Percentiles rank a stretch among this genome's conserved stretches.
These are phyloP conservation scores for Phaonia tiefii DNA, from an alignment of 2,888 invertebrate species.

Conservation along the genomic window DNA sequence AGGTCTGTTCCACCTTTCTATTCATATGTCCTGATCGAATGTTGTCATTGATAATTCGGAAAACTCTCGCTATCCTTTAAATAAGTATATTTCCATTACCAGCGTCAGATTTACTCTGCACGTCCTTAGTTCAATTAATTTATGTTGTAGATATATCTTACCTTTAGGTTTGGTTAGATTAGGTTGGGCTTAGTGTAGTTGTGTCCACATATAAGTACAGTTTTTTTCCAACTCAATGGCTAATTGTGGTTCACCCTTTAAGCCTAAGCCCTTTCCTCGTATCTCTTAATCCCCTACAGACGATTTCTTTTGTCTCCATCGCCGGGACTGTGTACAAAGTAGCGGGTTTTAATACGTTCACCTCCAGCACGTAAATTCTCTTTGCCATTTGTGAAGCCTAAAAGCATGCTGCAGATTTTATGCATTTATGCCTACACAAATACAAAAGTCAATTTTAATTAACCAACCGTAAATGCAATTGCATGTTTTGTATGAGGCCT, in stretches of 20 bases:
- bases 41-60: too few species aligned
- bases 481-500: conserved; percentile 32
- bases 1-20: too few species aligned
- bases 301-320: conserved; percentile 8
- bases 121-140: too few species aligned
- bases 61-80: too few species aligned
- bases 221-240: neutral
- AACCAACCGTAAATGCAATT: conserved; percentile 67
- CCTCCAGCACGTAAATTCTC: neutral
- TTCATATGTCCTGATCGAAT: too few species aligned
- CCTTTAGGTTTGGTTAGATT: too few species aligned
- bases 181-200: too few species aligned
- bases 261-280: neutral
- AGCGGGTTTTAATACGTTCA: conserved; percentile 33
- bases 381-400: conserved; percentile 10
- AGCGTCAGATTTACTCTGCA: too few species aligned
- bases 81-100: too few species aligned
- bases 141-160: too few species aligned
- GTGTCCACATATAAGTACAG: too few species aligned
- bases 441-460: conserved; percentile 72
- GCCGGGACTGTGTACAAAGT: conserved; percentile 8
- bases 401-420: conserved; percentile 47
- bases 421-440: conserved; percentile 70
- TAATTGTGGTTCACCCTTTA: neutral
- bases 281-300: conserved; percentile 3